phyloP scores from a whole-genome alignment of 2,113 vertebrate species.

The Phrynosoma blainvillii region DNA sequence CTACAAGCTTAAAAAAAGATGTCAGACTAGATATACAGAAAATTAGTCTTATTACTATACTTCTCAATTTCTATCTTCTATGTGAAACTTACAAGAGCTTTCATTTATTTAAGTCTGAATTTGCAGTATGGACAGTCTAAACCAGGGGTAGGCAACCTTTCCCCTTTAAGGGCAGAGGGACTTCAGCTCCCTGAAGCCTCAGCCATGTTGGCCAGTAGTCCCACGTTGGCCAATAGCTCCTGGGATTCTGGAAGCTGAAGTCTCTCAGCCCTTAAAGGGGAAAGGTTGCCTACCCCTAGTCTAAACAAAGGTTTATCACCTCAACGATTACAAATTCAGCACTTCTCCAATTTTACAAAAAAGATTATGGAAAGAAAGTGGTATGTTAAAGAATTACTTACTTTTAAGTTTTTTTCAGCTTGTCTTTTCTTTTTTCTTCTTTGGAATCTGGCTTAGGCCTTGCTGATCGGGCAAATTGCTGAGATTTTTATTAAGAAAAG shows the following conservation, averaged over 20 bases:
- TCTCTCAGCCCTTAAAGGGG: no score
- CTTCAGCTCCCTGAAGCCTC: no score
- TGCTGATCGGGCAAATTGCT: constrained; percentile 97
- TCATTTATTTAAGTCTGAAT: neutral
- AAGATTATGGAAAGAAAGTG: neutral
- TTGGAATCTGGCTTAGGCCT: constrained; percentile 87
- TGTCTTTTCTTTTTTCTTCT: constrained; percentile 77
- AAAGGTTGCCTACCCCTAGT: no score
- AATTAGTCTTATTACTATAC: neutral
- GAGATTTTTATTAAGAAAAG: constrained; percentile 71
- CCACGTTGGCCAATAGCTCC: no score
- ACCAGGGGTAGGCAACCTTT: no score
- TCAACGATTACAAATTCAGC: no score
- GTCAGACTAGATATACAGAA: no score
- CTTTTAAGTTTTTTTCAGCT: constrained; percentile 55
- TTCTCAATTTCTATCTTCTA: neutral
- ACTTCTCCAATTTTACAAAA: neutral
- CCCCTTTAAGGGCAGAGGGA: no score
- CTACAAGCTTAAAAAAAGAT: no score
- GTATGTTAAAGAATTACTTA: constrained; percentile 53
- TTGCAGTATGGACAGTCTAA: neutral
- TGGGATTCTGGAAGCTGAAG: no score
- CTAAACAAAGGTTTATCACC: neutral
- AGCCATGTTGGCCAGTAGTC: no score
- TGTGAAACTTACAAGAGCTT: neutral